Percentiles rank a stretch among this genome's conserved stretches.
Conservation (phyloP, 2,797 vertebrate species). For the Lutjanus campechanus region DNA sequence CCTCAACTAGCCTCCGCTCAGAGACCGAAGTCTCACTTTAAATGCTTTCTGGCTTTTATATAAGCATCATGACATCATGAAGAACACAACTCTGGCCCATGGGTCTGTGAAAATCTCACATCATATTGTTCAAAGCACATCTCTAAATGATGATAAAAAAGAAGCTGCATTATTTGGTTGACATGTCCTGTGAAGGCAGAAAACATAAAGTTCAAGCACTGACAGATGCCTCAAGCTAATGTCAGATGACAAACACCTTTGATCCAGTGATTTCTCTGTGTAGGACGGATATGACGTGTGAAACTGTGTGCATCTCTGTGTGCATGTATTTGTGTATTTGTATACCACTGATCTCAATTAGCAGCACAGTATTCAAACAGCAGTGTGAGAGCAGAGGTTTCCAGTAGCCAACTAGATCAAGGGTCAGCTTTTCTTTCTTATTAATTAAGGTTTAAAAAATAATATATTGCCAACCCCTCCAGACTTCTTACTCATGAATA, state of each 20-base stretch:
- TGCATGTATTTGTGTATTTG: conserved; percentile 12
- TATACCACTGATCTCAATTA: conserved; percentile 31
- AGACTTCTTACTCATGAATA: conserved; percentile 65
- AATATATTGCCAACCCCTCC: conserved; percentile 20
- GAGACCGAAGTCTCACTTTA: conserved; percentile 65
- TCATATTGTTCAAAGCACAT: neutral
- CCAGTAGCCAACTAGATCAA: conserved; percentile 20
- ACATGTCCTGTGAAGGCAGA: conserved; percentile 9
- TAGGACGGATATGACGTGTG: conserved; percentile 20
- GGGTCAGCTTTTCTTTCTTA: conserved; percentile 16
- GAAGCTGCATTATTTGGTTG: conserved; percentile 1
- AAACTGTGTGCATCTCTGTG: neutral
- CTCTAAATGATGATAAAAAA: neutral
- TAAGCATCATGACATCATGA: conserved; percentile 65
- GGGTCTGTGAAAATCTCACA: conserved; percentile 3
- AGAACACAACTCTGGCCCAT: conserved; percentile 21
- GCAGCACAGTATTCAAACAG: conserved; percentile 41
- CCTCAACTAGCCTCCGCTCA: conserved; percentile 63
- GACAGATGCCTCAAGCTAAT: conserved; percentile 43
- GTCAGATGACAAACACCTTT: conserved; percentile 53
- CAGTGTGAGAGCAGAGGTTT: conserved; percentile 44
- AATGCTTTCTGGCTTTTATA: conserved; percentile 67
- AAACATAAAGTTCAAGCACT: neutral
- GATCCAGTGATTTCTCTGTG: conserved; percentile 34
- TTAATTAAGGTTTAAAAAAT: conserved; percentile 59